Evolutionary conservation across 2,113 vertebrate species (phyloP).

Genomic region (Emberiza fucata): DNA sequence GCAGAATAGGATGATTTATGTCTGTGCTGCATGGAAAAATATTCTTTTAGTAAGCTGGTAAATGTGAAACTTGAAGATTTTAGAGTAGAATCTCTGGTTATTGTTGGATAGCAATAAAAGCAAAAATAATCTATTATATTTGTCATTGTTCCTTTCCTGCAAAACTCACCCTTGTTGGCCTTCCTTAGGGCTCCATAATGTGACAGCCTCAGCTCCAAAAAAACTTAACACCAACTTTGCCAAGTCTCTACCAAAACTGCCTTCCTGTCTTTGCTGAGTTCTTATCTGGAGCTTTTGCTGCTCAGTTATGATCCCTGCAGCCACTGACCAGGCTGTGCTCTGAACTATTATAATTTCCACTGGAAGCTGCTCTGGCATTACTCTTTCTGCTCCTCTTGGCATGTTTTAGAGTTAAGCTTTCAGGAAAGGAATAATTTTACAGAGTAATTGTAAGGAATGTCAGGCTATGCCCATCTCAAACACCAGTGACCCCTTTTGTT

Average conservation of each 20-base stretch:
- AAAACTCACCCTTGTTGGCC: neutral
- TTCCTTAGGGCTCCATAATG: neutral
- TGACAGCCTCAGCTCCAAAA: neutral
- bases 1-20: neutral
- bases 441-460: neutral
- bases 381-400: neutral
- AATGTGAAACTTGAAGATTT: neutral
- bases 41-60: neutral
- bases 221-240: neutral
- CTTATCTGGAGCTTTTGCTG: neutral
- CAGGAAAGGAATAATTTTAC: neutral
- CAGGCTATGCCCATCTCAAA: neutral
- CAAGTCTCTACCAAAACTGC: neutral
- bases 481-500: neutral
- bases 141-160: neutral
- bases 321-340: neutral
- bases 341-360: neutral
- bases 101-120: neutral
- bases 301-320: neutral
- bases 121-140: neutral
- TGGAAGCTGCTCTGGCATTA: neutral
- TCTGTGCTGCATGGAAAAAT: neutral
- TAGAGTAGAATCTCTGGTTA: neutral
- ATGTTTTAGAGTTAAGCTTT: neutral
- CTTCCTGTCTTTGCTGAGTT: neutral